Evolutionary conservation across 1,140 invertebrate genomes (phyloP), one percentile per base, ranked within the genome.

Genomic region (Nomia melanderi): DNA sequence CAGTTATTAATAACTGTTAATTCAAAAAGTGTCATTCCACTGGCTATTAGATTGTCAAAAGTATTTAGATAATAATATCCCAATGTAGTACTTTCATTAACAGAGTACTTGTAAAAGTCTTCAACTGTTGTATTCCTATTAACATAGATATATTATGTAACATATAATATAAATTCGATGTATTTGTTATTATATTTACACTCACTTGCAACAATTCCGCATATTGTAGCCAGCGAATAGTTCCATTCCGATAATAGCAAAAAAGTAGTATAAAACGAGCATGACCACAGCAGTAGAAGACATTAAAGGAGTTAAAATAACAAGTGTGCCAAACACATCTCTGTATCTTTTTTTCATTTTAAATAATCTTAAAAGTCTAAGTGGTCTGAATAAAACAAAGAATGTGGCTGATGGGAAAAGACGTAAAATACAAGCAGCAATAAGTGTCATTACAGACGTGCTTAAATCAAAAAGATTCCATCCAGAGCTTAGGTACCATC

Each of bases 231-330:
- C 93, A 9, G 96, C 93, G 90, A 98, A 98, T 17, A 97, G 90
- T 91, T 98, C 97, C 97, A 98, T 98, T 69, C 97, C 97, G 87
- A 98, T 95, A 73, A 98, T 97, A 4, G 96, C 96, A 92, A 97
- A 98, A 92, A 97, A 97, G 89, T 98, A 98, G 90, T 98, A 98
- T 84, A 98, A 94, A 78, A 98, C 94, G 12, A 98, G 92, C 93
- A 98, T 97, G 0, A 97, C 96, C 67, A 97, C 94, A 33, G 95
- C 95, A 1, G 96, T 95, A 8, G 95, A 96, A 59, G 95, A 96
- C 93, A 96, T 94, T 5, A 96, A 92, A 23, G 96, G 96, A 6
- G 95, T 94, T 27, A 97, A 91, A 76, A 98, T 95, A 50, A 98
- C 97, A 12, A 98, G 91, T 3, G 97, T 98, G 50, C 97, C 97